Percentiles rank a stretch among this genome's conserved stretches.
phyloP scores from a whole-genome alignment of 2,888 invertebrate genomes.

The Cordylochernes scorpioides region DNA sequence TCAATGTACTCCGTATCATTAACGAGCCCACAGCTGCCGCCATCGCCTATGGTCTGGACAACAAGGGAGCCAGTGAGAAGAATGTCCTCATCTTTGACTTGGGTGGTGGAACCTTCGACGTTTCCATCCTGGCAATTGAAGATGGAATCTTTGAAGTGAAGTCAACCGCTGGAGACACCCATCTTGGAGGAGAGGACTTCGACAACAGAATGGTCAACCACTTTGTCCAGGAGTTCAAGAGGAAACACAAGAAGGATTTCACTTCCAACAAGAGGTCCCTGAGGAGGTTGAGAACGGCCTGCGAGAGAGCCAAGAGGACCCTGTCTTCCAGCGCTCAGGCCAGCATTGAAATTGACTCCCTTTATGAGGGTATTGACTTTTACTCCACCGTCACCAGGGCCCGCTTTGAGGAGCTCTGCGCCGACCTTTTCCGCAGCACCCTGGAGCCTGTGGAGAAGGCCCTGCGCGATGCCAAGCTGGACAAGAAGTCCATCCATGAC shows the following conservation, averaged over 20 bases:
- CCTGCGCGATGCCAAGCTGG: slow-evolving; percentile 80
- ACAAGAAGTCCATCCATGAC: slow-evolving; percentile 52
- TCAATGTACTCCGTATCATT: slow-evolving; percentile 21
- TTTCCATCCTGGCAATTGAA: slow-evolving; percentile 31
- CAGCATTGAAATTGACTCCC: slow-evolving; percentile 27
- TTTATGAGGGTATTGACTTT: slow-evolving; percentile 62
- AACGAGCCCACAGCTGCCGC: slow-evolving; percentile 19
- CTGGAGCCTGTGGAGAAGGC: slow-evolving; percentile 91
- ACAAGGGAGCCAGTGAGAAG: slow-evolving; percentile 18
- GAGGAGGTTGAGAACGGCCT: slow-evolving; percentile 67
- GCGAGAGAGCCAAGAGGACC: slow-evolving; percentile 32
- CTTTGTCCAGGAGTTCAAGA: slow-evolving; percentile 21
- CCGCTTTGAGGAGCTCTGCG: slow-evolving; percentile 82
- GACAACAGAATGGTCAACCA: slow-evolving; percentile 22
- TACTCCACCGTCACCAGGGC: slow-evolving; percentile 81
- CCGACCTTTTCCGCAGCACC: slow-evolving; percentile 79
- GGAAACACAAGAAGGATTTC: slow-evolving; percentile 55
- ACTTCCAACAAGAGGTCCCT: slow-evolving; percentile 63
- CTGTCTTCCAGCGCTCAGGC: slow-evolving; percentile 3
- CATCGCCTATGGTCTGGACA: slow-evolving; percentile 7
- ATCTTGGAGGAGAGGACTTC: slow-evolving; percentile 25
- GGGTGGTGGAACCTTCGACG: slow-evolving; percentile 30
- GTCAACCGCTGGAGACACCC: slow-evolving; percentile 30
- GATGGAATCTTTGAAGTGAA: slow-evolving; percentile 35
- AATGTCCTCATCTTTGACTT: slow-evolving; percentile 30